A percentile compares a stretch with the other conserved stretches of the same genome.
phyloP scores from a whole-genome alignment of 2,797 vertebrate genomes.

The Acanthis flammea region DNA sequence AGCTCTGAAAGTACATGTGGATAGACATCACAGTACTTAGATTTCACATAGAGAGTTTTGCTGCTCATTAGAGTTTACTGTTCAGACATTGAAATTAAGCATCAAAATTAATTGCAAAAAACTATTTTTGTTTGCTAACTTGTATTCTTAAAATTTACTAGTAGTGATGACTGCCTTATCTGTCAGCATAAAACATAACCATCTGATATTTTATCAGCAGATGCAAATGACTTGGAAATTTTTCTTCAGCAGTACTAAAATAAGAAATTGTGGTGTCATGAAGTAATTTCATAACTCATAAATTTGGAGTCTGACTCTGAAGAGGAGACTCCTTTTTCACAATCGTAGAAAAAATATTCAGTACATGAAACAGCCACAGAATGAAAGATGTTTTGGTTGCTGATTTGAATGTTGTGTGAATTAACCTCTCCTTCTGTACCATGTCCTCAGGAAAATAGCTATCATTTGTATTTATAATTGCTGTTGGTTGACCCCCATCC shows the following conservation, averaged over 20 bases:
- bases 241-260: background rate
- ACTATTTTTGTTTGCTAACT: background rate
- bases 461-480: background rate
- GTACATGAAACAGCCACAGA: background rate
- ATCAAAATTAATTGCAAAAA: background rate
- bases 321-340: background rate
- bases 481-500: background rate
- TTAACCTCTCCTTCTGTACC: background rate
- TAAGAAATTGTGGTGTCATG: background rate
- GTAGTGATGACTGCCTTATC: background rate
- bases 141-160: background rate
- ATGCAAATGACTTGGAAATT: background rate
- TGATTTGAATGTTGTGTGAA: background rate
- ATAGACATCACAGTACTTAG: rapidly evolving
- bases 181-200: background rate
- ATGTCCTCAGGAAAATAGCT: background rate
- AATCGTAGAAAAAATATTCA: background rate
- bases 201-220: background rate
- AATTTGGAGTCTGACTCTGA: background rate
- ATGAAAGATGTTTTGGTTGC: background rate
- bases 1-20: background rate
- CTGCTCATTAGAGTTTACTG: background rate
- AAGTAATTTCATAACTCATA: background rate
- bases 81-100: background rate
- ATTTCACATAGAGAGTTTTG: background rate